Percentiles rank a stretch among this genome's conserved stretches.
phyloP scores from a whole-genome alignment of 2,797 vertebrate genomes.

The Alca torda region DNA sequence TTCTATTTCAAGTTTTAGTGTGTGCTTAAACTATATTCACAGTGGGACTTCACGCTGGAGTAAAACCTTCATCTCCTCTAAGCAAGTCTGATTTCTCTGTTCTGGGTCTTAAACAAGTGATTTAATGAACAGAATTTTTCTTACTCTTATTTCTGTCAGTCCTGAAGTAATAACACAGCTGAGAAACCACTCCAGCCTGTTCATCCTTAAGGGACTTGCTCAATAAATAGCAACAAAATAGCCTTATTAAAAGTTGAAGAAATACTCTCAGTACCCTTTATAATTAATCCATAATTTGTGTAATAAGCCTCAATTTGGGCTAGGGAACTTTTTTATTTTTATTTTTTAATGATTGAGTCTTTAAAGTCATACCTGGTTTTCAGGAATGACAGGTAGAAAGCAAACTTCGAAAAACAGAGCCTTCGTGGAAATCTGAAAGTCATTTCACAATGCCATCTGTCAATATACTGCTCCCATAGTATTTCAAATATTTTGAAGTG shows the following conservation, averaged over 20 bases:
- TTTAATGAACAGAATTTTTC: neutral
- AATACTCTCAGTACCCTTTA: neutral
- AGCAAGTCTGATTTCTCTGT: neutral
- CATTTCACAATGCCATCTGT: neutral
- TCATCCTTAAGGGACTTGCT: neutral
- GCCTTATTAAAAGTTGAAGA: neutral
- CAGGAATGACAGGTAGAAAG: slow-evolving; percentile 11
- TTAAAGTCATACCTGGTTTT: neutral
- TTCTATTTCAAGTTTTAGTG: neutral
- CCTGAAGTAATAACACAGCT: neutral
- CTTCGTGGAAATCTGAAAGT: neutral
- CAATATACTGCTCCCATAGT: neutral
- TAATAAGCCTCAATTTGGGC: neutral
- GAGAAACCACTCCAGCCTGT: neutral
- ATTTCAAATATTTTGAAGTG: slow-evolving; percentile 36
- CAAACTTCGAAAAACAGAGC: neutral
- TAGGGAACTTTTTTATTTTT: neutral
- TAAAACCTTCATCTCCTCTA: neutral
- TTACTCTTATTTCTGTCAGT: neutral
- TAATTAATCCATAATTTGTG: neutral
- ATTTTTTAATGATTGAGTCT: neutral
- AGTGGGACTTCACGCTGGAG: neutral
- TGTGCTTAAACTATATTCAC: neutral
- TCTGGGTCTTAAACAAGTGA: neutral
- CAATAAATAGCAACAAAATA: neutral